Base-by-base conservation (phyloP, 2,113 vertebrate species). In the Cavia porcellus region DNA sequence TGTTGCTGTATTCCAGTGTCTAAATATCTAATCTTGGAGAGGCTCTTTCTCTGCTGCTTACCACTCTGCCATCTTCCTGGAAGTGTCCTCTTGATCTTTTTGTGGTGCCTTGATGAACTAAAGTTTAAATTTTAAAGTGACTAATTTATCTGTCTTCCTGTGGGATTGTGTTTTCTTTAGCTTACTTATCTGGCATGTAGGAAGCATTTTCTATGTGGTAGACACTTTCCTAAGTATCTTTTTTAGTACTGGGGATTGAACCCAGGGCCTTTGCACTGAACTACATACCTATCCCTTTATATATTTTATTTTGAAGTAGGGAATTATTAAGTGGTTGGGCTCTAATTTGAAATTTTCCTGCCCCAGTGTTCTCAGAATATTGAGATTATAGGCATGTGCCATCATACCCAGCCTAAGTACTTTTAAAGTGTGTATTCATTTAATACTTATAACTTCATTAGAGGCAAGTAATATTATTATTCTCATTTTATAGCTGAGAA, bases 41-140 rank as follows among this genome's bases (percentile, higher is more conserved):
- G 35, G 30, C 17, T 38, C 17, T n/a, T 70, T 70, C 17, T 70
- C 35, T 70, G 35, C 68, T 70, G 68, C 17, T 70, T 38, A 9
- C 35, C 35, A 38, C 68, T 19, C 68, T 38, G 35, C 35, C 19
- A 19, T 70, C 68, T 38, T 70, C 68, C 66, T 17, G 35, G 17
- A 68, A 68, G 35, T n/a, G 14, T 62, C 14, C 32, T 77, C 87
- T 92, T 70, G 66, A 64, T 62, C 20, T 86, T 70, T 89, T 90
- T 57, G 25, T 95, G 80, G n/a, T 80, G 4, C 92, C 68, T 88
- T 66, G 62, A 77, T 92, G 19, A 94, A 55, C 38, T 42, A 32
- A 89, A 70, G n/a, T 94, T 32, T 85, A 95, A 89, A 85, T 92
- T 95, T 96, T 88, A 80, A 25, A 86, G 17, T 75, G 38, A 4